These are phyloP conservation scores for Tetramorium bicarinatum DNA, from an alignment of 2,888 invertebrate species.

Conservation along the genomic window DNA sequence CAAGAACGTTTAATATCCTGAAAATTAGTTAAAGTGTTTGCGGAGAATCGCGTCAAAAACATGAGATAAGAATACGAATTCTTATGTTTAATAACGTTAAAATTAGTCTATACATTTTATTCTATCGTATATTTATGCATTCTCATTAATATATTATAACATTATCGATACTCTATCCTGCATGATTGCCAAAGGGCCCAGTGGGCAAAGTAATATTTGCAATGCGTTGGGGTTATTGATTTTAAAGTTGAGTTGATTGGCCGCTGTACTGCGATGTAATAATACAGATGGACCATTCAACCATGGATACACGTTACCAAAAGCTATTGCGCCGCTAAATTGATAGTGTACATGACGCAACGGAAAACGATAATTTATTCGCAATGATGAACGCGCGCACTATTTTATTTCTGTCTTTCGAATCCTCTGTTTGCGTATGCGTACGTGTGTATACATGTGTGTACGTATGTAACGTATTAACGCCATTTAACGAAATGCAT, in stretches of 20 bases:
- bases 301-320: constrained; percentile 43
- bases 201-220: constrained; percentile 43
- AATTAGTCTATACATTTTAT: background rate
- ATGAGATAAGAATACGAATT: background rate
- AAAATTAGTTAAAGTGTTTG: background rate
- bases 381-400: background rate
- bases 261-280: constrained; percentile 43
- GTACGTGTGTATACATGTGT: too few relatives aligned
- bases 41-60: background rate
- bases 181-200: constrained; percentile 17
- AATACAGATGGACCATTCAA: constrained; percentile 50
- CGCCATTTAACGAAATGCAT: constrained; percentile 19
- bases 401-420: constrained; percentile 27
- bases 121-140: background rate
- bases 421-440: background rate
- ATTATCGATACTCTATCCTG: constrained; percentile 18
- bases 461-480: background rate
- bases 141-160: background rate
- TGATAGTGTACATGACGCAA: constrained; percentile 46
- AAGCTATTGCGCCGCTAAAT: constrained; percentile 46
- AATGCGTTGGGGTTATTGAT: constrained; percentile 41
- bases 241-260: constrained; percentile 51
- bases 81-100: background rate
- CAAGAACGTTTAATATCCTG: background rate
- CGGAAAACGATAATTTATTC: constrained; percentile 43